Evolutionary conservation across 2,113 vertebrate genomes (phyloP).

Genomic region (Rattus rattus): DNA sequence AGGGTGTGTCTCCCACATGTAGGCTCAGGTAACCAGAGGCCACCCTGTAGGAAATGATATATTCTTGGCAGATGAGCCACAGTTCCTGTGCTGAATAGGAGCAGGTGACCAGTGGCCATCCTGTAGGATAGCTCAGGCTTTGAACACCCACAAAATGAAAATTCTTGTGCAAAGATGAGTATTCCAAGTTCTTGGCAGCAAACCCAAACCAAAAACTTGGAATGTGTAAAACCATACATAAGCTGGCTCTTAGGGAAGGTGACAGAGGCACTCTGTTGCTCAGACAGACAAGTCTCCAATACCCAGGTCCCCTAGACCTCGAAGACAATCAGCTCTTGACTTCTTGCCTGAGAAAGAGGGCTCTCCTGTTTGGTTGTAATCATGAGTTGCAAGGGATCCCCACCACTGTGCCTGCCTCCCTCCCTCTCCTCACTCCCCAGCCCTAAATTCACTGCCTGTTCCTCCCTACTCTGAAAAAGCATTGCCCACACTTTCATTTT

Average conservation of each 20-base stretch:
- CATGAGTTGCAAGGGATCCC: not conserved
- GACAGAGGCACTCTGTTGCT: not conserved
- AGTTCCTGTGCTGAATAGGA: not conserved
- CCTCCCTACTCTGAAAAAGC: not conserved
- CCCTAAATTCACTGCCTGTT: not conserved
- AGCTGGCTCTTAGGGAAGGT: not conserved
- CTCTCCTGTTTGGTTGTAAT: too few relatives aligned
- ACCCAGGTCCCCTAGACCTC: rapidly evolving
- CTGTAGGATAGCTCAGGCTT: not conserved
- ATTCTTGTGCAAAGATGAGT: not conserved
- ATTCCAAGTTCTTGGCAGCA: not conserved
- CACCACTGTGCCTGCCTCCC: not conserved
- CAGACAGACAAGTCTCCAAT: not conserved
- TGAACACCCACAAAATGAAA: not conserved
- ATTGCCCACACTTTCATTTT: not conserved
- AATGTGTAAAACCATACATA: not conserved
- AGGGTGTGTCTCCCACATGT: not conserved
- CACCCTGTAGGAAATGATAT: not conserved
- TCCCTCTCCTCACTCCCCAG: not conserved
- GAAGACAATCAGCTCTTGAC: not conserved
- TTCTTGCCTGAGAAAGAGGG: not conserved
- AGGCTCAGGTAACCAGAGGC: not conserved
- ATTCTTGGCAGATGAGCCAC: not conserved
- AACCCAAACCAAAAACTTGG: not conserved
- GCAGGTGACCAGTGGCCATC: not conserved